Percentiles rank a stretch among this genome's conserved stretches.
These are phyloP conservation scores for Carlito syrichta DNA, from an alignment of 2,113 vertebrate species.

Conservation along the genomic window DNA sequence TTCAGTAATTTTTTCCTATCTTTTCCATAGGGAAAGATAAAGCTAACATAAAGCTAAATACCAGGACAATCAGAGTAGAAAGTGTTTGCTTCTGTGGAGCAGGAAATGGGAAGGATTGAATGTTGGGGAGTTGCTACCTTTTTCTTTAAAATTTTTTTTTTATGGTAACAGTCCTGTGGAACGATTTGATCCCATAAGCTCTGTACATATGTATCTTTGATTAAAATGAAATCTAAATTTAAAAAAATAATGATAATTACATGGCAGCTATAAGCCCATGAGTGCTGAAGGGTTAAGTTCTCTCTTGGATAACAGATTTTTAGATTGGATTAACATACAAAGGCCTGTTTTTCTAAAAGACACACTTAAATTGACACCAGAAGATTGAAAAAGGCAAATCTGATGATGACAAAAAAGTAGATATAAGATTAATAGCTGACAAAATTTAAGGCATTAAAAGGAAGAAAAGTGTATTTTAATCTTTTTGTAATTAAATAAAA, in stretches of 20 bases:
- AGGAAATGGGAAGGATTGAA: background rate
- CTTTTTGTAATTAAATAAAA: background rate
- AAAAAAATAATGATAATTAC: background rate
- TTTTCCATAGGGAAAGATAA: background rate
- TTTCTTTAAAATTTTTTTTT: background rate
- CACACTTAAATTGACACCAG: background rate
- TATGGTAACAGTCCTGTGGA: background rate
- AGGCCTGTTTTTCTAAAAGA: background rate
- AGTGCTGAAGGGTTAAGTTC: background rate
- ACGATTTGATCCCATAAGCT: background rate
- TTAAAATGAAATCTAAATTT: background rate
- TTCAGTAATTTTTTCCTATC: background rate
- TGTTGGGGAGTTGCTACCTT: background rate
- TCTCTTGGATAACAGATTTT: background rate
- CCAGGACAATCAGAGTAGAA: conserved; percentile 4
- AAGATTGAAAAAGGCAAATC: background rate
- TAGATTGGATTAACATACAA: background rate
- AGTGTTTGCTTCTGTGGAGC: background rate
- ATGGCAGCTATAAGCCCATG: background rate
- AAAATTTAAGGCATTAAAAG: background rate
- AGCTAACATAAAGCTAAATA: conserved; percentile 2
- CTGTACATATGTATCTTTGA: background rate
- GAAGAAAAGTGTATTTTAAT: conserved; percentile 1
- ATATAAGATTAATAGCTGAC: background rate
- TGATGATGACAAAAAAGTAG: background rate